Base-by-base conservation (phyloP, 2,888 invertebrate species). In the Carpatolechia fugitivella region DNA sequence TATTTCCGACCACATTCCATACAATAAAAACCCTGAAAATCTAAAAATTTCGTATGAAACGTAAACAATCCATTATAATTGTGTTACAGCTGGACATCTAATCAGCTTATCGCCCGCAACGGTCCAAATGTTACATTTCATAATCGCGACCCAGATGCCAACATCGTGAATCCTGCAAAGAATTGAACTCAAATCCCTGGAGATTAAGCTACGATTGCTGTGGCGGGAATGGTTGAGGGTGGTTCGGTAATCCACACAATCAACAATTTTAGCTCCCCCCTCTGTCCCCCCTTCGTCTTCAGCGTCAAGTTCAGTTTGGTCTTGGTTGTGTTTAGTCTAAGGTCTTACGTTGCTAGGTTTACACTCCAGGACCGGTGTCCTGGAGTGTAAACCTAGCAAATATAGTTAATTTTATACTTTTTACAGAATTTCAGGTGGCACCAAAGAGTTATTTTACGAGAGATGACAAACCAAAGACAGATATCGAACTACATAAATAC, bases 101-200 rank as follows among this genome's bases (percentile, higher is more conserved):
- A 40, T 40, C 40, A 18, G 40, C 14, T 40, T 18, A 40, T 40
- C 18, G 16, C 3, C 40, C 8, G 40, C 6, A 40, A 10, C 40
- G 36, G 14, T 40, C 16, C 40, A 40, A 40, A 40, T 40, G 40
- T 40, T 40, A 40, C 40, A 40, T 40, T 40, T 40, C 40, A 40
- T 40, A 40, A 40, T 16, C 16, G 16, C 3, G 10, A 40, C 40
- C 40, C 40, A 18, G 40, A 40, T 40, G 40, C 1, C 40, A 18
- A 10, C 10, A 18, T 16, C 10, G 16, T 16, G 2, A 40, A 14
- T 38, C 38, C 16, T 0, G 8, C 2, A 40, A 40, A 40, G 40
- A 40, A 40, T 40, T 18, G 16, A 18, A 40, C 40, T 18, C 18
- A 16, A 40, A 40, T 40, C 40, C 40, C 16, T 8, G 8, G 8